Evolutionary conservation across 2,888 invertebrate genomes (phyloP).

Genomic region (Willowsia nigromaculata): DNA sequence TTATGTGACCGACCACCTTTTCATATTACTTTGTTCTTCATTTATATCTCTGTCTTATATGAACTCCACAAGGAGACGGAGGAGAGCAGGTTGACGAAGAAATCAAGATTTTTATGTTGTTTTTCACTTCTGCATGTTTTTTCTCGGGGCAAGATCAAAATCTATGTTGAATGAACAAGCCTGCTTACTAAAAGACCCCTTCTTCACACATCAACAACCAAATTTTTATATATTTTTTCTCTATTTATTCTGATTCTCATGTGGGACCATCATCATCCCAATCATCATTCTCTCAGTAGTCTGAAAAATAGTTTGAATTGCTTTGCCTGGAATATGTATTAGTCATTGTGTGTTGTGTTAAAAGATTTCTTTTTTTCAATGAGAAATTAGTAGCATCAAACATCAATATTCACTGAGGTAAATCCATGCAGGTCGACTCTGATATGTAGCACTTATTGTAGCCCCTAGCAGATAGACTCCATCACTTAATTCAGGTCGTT

Average conservation of each 20-base stretch:
- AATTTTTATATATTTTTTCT: conserved; percentile 1
- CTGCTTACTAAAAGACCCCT: conserved; percentile 51
- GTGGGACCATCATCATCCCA: conserved; percentile 47
- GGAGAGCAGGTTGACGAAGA: conserved; percentile 45
- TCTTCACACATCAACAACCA: conserved; percentile 66
- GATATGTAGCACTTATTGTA: neutral
- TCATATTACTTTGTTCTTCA: neutral
- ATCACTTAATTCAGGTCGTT: neutral
- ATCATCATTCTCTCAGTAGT: neutral
- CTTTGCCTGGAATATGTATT: conserved; percentile 9
- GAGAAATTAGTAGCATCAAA: neutral
- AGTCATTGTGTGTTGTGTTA: conserved; percentile 19
- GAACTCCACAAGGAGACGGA: neutral
- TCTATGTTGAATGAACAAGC: conserved; percentile 58
- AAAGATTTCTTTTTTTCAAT: neutral
- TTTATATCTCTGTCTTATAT: neutral
- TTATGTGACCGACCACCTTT: neutral
- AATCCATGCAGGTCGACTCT: neutral
- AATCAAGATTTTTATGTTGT: conserved; percentile 66
- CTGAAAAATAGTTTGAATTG: neutral
- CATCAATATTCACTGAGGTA: neutral
- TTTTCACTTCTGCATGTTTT: conserved; percentile 57
- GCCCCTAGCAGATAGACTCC: neutral
- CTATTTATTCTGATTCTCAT: conserved; percentile 33
- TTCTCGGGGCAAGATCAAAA: conserved; percentile 64